Evolutionary conservation across 1,140 invertebrate genomes (phyloP), one percentile per base, ranked within the genome.

Genomic region (Scaptodrosophila lebanonensis): DNA sequence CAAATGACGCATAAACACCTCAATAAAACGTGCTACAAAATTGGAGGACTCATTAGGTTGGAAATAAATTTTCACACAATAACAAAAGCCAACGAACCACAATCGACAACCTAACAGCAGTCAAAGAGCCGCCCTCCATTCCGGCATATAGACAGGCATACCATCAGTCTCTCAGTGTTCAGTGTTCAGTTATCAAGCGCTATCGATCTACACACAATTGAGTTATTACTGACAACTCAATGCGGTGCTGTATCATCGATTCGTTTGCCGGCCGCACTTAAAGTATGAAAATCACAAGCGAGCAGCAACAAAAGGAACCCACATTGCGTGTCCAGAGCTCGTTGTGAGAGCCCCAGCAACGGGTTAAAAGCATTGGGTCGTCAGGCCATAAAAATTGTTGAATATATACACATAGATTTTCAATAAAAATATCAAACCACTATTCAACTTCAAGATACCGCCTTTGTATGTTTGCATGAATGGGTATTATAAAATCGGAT

Each of bases 211-310:
- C 43, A 22, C 18, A 47, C 69, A 70, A 75, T 63, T 67, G 76
- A 82, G 66, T 83, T 67, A 82, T 75, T 75, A 67, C 69, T 64
- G 75, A 70, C 76, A 82, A 56, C 53, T 62, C 54, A 82, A 82
- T 82, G 56, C 61, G 68, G 56, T 56, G n/a, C n/a, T n/a, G 56
- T 66, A 59, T 76, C 66, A 45, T 60, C 44, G 32, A 50, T 29
- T 51, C 52, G 43, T 45, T 63, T 39, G 4, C 30, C 44, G 50
- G 40, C 35, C 45, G 44, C 45, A 61, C 50, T 58, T 51, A 42
- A 54, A 56, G 52, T 50, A 66, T 59, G 69, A 58, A 70, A 75
- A 82, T 82, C 69, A 70, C 53, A 61, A 58, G 42, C 75, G 70
- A 51, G 82, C 65, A 82, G 43, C 38, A 12, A 33, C 50, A 47